Base-by-base conservation (phyloP, 2,888 invertebrate genomes). In the Andricus quercusramuli region DNA sequence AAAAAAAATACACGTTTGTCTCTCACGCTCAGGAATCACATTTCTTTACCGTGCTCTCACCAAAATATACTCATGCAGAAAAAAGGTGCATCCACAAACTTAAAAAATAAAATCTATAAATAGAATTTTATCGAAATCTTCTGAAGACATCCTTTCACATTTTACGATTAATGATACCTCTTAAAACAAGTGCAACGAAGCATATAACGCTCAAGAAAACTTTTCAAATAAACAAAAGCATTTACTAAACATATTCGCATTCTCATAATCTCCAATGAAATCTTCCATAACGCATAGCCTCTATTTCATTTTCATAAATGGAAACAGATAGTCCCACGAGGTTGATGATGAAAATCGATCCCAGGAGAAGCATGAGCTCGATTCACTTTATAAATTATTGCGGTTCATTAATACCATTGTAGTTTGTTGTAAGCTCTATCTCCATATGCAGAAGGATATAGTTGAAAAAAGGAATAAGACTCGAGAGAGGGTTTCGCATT, bases 321-420 rank as follows among this genome's bases (percentile, higher is more conserved):
- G n/a, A 74, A 74, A 74, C 74, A 74, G 56, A 74, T 37, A 56
- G 56, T 74, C 51, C 56, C 74, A 56, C 74, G 56, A 74, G 56
- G 32, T 74, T 51, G 56, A 59, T 74, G 74, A 59, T 74, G 74
- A 74, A 74, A 74, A 74, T 74, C 32, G 74, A 74, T 56, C 74
- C 74, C 56, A 37, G 13, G 74, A 74, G 56, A 56, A 37, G n/a
- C 32, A 74, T 56, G 56, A 74, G 51, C 74, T 74, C 74, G 32
- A 74, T 74, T 74, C 56, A 32, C 29, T 56, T 74, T 74, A 59
- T 74, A 59, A 74, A 74, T 74, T 37, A 59, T 37, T 56, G 56
- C 56, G 56, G 74, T 74, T 74, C 56, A 74, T 74, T 74, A 74
- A 74, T 74, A 59, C 56, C 37, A 74, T 56, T 74, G 74, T 74